A percentile compares a stretch with the other conserved stretches of the same genome.
Conservation (phyloP, 2,797 vertebrate genomes). For the Scolopax bukidnonensis region DNA sequence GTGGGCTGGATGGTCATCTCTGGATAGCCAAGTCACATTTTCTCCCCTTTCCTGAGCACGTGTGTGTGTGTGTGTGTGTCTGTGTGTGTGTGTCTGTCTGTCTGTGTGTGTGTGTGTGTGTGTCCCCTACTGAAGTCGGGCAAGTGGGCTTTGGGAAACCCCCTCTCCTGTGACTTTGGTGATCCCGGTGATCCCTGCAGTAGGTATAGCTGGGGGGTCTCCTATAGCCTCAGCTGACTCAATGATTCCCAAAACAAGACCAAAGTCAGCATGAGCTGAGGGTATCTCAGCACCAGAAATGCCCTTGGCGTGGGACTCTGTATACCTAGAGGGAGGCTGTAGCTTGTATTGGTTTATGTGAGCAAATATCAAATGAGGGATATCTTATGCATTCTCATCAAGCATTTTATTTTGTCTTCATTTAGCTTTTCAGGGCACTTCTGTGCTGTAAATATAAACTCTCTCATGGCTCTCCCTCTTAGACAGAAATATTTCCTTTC, state of each 20-base stretch:
- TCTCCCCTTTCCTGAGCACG: not conserved
- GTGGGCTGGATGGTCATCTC: fast-evolving
- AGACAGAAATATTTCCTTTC: not conserved
- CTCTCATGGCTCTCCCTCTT: not conserved
- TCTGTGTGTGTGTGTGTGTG: fast-evolving
- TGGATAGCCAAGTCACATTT: not conserved
- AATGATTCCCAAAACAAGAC: not conserved
- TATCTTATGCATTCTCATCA: not conserved
- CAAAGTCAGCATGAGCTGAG: not conserved
- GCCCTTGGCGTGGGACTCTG: fast-evolving
- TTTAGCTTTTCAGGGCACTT: not conserved
- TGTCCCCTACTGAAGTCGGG: fast-evolving
- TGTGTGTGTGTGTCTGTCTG: not conserved
- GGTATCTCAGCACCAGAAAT: not conserved
- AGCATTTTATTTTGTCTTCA: not conserved
- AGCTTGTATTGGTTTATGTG: not conserved
- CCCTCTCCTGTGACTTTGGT: not conserved
- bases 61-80: fast-evolving
- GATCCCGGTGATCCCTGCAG: not conserved
- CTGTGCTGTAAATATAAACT: not conserved
- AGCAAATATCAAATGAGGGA: not conserved
- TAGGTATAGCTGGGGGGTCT: not conserved
- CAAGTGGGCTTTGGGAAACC: not conserved
- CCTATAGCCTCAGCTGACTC: not conserved
- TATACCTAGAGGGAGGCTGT: not conserved